Base-by-base conservation (phyloP, 2,797 vertebrate genomes). In the Crenichthys baileyi region DNA sequence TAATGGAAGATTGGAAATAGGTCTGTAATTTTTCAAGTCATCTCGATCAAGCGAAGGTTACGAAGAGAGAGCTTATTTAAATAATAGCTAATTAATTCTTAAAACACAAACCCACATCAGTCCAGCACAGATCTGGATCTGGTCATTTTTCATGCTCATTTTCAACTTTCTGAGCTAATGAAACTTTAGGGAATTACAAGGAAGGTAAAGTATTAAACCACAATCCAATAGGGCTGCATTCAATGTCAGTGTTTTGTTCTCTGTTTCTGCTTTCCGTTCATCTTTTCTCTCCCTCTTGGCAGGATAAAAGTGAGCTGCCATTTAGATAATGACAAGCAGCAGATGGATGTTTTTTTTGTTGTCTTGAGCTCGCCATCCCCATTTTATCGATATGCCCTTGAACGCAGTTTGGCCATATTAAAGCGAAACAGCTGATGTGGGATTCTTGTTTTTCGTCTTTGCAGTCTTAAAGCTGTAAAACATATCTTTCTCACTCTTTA, bases 261-360 rank as follows among this genome's bases (percentile, higher is more conserved):
- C 31, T n/a, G 12, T 76, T 44, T 61, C 80, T 50, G 70, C 24
- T 2, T 39, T 15, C 68, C 41, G 76, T 44, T 70, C 13, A 7
- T 58, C 50, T 39, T 53, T 78, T 78, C 50, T 79, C 15, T 80
- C 48, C 78, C 18, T 73, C 70, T 72, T 13, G 4, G 55, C 72
- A 44, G 55, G 78, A 24, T 41, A 61, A 85, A 67, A 83, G 55
- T 11, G 60, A 84, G 63, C 74, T 77, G 55, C 83, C 83, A 89
- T 88, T 89, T 87, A 81, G 70, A 72, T 78, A 87, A 90, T 90
- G 86, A 82, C 72, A 75, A 79, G 74, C 36, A 16, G 61, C 76
- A 70, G 82, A 72, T 90, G 70, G 81, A 65, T 90, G 89, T 92
- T 89, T 88, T 88, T 81, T 83, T 86, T 75, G 16, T 60, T 70